phyloP scores from a whole-genome alignment of 2,888 invertebrate genomes.

The Ophraella communa region DNA sequence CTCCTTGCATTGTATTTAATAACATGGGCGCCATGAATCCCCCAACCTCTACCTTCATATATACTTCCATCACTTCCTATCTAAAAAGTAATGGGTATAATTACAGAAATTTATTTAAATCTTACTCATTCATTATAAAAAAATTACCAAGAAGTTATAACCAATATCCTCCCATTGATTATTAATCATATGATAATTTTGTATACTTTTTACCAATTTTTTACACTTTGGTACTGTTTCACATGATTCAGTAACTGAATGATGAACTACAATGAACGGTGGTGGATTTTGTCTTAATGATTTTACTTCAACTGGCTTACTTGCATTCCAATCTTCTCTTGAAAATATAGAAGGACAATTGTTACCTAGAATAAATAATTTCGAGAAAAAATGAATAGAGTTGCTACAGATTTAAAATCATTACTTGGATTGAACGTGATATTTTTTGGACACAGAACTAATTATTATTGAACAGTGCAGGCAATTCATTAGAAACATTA shows the following conservation, averaged over 20 bases:
- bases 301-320: conserved; percentile 41
- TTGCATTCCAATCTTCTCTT: conserved; percentile 58
- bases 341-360: conserved; percentile 51
- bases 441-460: no score
- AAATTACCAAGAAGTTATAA: conserved; percentile 56
- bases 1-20: conserved; percentile 67
- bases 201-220: conserved; percentile 55
- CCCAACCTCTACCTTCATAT: conserved; percentile 72
- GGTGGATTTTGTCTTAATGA: conserved; percentile 51
- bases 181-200: conserved; percentile 52
- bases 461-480: no score
- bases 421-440: no score
- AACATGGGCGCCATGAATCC: conserved; percentile 66
- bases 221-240: conserved; percentile 53
- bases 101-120: not conserved
- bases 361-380: conserved; percentile 19
- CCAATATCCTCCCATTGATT: conserved; percentile 53
- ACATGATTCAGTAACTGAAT: conserved; percentile 57
- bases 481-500: no score
- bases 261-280: conserved; percentile 59
- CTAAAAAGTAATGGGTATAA: conserved; percentile 46
- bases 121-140: not conserved
- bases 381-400: not conserved
- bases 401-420: no score
- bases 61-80: conserved; percentile 70